These are phyloP conservation scores for Halisarca cf. caerulea DNA, from an alignment of 37 sponge, comb jelly and placozoan species.

Conservation along the genomic window DNA sequence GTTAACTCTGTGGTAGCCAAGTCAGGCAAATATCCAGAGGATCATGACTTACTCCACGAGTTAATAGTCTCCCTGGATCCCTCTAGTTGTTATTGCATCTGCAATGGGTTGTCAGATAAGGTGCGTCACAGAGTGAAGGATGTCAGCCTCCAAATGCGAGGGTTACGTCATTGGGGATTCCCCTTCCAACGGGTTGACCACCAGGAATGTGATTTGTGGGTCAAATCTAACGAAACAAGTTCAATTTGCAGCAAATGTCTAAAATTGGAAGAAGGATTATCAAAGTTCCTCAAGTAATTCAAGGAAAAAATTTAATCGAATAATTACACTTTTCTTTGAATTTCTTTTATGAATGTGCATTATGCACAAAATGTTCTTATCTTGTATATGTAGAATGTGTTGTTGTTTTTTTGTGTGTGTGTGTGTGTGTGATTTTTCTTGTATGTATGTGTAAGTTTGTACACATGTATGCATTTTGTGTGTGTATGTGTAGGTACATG, in stretches of 20 bases:
- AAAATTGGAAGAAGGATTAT: constrained; percentile 9
- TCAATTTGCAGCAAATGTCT: not conserved
- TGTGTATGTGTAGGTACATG: too few species aligned
- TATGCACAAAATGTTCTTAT: not conserved
- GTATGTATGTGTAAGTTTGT: too few species aligned
- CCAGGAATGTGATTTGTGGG: constrained; percentile 23
- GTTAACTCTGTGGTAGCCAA: not conserved
- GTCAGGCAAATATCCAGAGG: not conserved
- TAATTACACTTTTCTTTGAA: not conserved
- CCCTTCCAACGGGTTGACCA: constrained; percentile 16
- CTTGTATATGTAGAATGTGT: not conserved
- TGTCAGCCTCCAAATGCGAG: not conserved
- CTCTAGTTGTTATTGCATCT: not conserved
- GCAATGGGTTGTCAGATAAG: not conserved
- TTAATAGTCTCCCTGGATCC: constrained; percentile 12
- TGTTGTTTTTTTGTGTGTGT: too few species aligned
- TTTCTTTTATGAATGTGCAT: not conserved
- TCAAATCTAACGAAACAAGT: not conserved
- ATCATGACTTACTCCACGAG: not conserved
- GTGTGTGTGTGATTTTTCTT: too few species aligned
- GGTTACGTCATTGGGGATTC: constrained; percentile 15
- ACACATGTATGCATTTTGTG: too few species aligned
- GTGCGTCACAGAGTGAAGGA: not conserved
- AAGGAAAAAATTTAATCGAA: too few species aligned
- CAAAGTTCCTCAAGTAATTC: not conserved